Evolutionary conservation across 2,797 vertebrate genomes (phyloP), one percentile per base, ranked within the genome.

Genomic region (Xerus rutilus): DNA sequence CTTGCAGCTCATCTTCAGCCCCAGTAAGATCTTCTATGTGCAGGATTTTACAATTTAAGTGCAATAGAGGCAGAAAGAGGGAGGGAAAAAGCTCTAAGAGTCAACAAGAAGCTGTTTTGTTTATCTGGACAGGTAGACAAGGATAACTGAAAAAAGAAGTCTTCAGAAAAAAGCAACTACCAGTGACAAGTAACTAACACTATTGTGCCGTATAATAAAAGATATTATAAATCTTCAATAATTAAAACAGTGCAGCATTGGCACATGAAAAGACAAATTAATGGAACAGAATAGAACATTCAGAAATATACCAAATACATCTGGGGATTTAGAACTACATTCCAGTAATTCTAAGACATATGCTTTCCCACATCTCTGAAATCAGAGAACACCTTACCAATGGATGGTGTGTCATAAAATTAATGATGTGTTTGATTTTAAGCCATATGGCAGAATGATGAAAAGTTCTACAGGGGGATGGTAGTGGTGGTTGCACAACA

Each of bases 271-370:
- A 89, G 32, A 47, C 49, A 90, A 91, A 86, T n/a, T 3, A 95
- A 32, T 11, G 43, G 64, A 82, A 86, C 0, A 92, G 13, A 59
- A 59, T 0, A 92, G 39, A 86, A 96, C 7, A 57, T 57, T 45
- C 62, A 91, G 49, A 79, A 96, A 95, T 13, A 86, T 5, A 92
- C 14, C 70, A 77, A 85, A 64, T 65, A 70, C 15, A 78, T n/a
- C 45, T 81, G 69, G 78, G 45, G 89, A 77, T 62, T 87, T 10
- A 72, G n/a, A 82, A 79, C 1, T 4, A 2, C 14, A 90, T 62
- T 94, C 81, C 52, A 69, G 59, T 65, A 89, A 77, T 69, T 84
- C 52, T 93, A 78, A 96, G 32, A 90, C 32, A 25, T 62, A 69
- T 17, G 35, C 12, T 90, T 89, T 76, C 21, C n/a, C 39, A 79